Evolutionary conservation across 2,113 vertebrate genomes (phyloP).

Genomic region (Labeo catla): DNA sequence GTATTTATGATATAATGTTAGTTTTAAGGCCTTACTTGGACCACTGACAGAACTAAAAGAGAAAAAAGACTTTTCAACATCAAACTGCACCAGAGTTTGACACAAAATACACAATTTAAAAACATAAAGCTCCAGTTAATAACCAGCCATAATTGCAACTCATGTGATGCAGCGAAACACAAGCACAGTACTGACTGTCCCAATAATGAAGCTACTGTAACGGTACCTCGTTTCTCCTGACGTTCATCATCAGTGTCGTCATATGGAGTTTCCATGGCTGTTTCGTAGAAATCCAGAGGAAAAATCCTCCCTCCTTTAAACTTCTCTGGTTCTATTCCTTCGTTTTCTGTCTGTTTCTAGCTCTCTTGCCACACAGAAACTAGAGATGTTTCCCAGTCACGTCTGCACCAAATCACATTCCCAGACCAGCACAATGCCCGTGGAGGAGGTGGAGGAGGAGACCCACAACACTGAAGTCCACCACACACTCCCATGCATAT

Average conservation of each 20-base stretch:
- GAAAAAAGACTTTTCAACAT: neutral
- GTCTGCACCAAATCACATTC: constrained; percentile 59
- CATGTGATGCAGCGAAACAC: neutral
- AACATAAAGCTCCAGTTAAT: neutral
- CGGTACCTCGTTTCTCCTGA: constrained; percentile 91
- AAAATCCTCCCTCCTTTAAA: constrained; percentile 81
- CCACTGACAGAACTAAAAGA: neutral
- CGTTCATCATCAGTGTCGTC: constrained; percentile 89
- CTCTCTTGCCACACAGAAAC: neutral
- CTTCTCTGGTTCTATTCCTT: constrained; percentile 70
- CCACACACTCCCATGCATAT: constrained; percentile 66
- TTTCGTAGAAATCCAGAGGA: constrained; percentile 86
- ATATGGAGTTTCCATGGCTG: constrained; percentile 90
- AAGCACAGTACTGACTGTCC: neutral
- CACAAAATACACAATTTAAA: neutral
- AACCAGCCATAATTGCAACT: neutral
- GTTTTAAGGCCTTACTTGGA: neutral
- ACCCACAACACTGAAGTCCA: constrained; percentile 69
- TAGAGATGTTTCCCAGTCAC: constrained; percentile 39
- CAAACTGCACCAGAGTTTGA: neutral
- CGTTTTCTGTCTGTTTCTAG: no score
- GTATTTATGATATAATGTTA: no score
- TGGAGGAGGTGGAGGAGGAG: constrained; percentile 38
- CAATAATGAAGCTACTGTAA: neutral
- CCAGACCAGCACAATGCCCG: constrained; percentile 62